These are phyloP conservation scores for Fissipunctia ypsillon DNA, from an alignment of 2,888 invertebrate species.

Conservation along the genomic window DNA sequence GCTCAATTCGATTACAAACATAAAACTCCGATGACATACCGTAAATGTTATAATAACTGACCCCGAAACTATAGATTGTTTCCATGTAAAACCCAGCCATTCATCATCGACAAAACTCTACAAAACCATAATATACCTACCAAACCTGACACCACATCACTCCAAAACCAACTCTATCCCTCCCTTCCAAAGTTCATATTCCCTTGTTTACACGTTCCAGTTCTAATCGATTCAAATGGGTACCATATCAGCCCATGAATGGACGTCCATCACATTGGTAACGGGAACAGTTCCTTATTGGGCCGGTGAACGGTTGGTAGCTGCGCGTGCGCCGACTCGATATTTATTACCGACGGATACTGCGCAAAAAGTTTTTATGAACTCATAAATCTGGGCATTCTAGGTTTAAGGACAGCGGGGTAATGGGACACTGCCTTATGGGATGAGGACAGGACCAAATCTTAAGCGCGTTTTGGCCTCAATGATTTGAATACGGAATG, in stretches of 20 bases:
- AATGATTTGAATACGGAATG: too few relatives aligned
- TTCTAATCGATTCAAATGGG: constrained; percentile 54
- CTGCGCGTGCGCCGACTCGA: constrained; percentile 34
- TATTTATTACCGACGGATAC: constrained; percentile 55
- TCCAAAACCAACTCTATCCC: background rate
- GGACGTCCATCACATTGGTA: constrained; percentile 61
- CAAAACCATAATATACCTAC: background rate
- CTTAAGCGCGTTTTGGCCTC: background rate
- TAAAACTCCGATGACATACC: background rate
- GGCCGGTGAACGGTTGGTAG: constrained; percentile 60
- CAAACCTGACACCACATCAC: background rate
- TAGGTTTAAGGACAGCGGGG: constrained; percentile 47
- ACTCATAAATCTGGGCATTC: constrained; percentile 50
- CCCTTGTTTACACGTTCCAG: background rate
- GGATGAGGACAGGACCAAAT: background rate
- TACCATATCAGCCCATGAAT: constrained; percentile 51
- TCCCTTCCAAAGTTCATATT: rapidly evolving
- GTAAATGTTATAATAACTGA: too few relatives aligned
- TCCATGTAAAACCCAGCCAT: background rate
- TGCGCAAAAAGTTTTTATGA: constrained; percentile 40
- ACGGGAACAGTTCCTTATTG: constrained; percentile 69
- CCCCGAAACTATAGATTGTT: background rate
- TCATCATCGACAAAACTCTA: background rate
- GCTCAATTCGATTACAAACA: too few relatives aligned
- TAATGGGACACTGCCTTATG: constrained; percentile 9